Evolutionary conservation across 2,888 invertebrate genomes (phyloP), one percentile per base, ranked within the genome.

Genomic region (Clepsis dumicolana): DNA sequence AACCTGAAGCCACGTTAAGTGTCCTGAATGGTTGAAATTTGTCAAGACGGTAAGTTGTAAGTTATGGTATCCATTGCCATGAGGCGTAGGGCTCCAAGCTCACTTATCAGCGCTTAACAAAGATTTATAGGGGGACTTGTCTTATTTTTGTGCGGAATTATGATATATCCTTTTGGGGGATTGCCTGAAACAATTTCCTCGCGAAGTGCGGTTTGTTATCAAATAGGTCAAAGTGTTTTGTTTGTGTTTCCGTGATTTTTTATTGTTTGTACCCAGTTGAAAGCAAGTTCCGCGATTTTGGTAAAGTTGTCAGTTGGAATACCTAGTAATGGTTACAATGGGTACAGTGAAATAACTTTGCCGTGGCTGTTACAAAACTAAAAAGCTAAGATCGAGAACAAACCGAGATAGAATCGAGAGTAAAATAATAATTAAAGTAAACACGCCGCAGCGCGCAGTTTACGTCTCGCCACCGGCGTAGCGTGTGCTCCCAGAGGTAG

Each of bases 81-180:
- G 77, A 75, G 74, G 77, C 77, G 73, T 71, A 72, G 75, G 77
- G 79, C 78, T 79, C 80, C 78, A 75, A 77, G 75, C 80, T 76
- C 81, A 81, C 85, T 85, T 87, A 86, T 86, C 85, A 84, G 80
- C 77, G 79, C 76, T 81, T 85, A 85, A 85, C 84, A 79, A 81
- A 82, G 87, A 86, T 84, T 85, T 86, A 85, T 86, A 69, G 68
- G 71, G 73, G 76, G 77, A 73, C 80, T 73, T 78, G 78, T 74
- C 78, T 77, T 80, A 77, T 80, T 78, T 79, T 71, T 75, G 66
- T 72, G 72, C 72, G 73, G 74, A 66, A 73, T 71, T 76, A 77
- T 78, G 77, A 80, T 78, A 77, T 75, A 79, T 72, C 72, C 62
- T 71, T 65, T 71, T 70, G 56, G 71, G 66, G 70, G 48, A 61